Evolutionary conservation across 2,888 invertebrate genomes (phyloP).

Genomic region (Prosapia bicincta): DNA sequence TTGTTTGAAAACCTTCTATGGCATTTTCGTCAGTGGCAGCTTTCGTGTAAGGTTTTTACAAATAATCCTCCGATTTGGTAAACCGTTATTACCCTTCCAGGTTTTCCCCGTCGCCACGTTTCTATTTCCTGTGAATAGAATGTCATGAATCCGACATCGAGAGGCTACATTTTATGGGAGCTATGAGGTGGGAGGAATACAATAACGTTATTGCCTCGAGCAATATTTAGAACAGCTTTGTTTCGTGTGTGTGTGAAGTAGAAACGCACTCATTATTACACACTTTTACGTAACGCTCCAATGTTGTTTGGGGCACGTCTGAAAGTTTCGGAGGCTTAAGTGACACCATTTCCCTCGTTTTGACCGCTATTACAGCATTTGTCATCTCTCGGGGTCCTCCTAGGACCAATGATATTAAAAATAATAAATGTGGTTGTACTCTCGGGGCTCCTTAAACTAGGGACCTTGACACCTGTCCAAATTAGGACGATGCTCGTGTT

Average conservation of each 20-base stretch:
- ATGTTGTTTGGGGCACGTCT: too few relatives aligned
- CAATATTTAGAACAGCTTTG: slow-evolving; percentile 6
- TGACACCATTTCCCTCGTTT: slow-evolving; percentile 14
- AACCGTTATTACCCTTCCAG: slow-evolving; percentile 33
- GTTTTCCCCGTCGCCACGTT: slow-evolving; percentile 36
- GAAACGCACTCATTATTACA: too few relatives aligned
- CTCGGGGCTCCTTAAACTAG: neutral
- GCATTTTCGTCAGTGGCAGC: slow-evolving; percentile 36
- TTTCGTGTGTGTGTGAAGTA: slow-evolving; percentile 30
- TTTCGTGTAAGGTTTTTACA: slow-evolving; percentile 39
- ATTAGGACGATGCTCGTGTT: slow-evolving; percentile 3
- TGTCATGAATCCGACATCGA: slow-evolving; percentile 18
- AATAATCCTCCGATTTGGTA: slow-evolving; percentile 31
- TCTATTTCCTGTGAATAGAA: slow-evolving; percentile 27
- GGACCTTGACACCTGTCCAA: neutral
- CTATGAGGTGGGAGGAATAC: slow-evolving; percentile 17
- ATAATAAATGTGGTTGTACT: too few relatives aligned
- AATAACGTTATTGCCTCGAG: slow-evolving; percentile 1
- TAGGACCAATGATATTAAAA: slow-evolving; percentile 8
- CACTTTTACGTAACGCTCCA: too few relatives aligned
- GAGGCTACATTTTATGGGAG: too few relatives aligned
- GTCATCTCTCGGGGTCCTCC: slow-evolving; percentile 3
- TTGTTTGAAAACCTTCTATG: too few relatives aligned
- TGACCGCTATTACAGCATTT: slow-evolving; percentile 16
- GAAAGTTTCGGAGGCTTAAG: slow-evolving; percentile 14